Conservation (phyloP, 2,888 invertebrate species). For the Cryptus viduatorius region DNA sequence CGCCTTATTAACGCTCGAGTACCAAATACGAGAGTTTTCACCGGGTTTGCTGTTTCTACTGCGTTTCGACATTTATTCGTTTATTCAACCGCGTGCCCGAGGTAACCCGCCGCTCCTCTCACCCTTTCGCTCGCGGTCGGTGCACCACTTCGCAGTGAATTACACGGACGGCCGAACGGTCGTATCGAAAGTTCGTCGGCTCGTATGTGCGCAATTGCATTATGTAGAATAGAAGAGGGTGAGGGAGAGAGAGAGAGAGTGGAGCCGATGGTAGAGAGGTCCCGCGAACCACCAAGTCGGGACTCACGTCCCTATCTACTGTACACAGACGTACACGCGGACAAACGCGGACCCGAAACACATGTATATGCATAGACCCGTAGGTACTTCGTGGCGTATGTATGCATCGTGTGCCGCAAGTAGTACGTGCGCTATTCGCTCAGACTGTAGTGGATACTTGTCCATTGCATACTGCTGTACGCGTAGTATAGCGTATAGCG, state of each 20-base stretch:
- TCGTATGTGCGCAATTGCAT: conserved; percentile 66
- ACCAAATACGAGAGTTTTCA: background rate
- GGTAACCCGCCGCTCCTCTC: conserved; percentile 19
- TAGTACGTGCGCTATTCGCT: conserved; percentile 25
- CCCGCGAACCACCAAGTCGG: conserved; percentile 26
- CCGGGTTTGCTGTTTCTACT: background rate
- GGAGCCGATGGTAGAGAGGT: background rate
- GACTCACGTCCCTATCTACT: conserved; percentile 8
- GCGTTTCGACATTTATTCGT: conserved; percentile 38
- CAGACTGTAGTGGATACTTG: conserved; percentile 13
- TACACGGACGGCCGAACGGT: conserved; percentile 61
- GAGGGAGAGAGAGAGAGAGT: background rate
- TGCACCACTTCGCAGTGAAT: conserved; percentile 62
- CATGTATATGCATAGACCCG: background rate
- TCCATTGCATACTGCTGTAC: background rate
- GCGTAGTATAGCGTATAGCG: background rate
- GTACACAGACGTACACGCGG: conserved; percentile 8
- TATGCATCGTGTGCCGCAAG: background rate
- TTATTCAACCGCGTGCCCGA: conserved; percentile 57
- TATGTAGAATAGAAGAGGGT: conserved; percentile 47
- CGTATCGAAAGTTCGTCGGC: conserved; percentile 64
- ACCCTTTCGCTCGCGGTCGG: conserved; percentile 20
- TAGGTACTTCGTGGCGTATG: background rate
- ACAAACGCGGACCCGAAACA: background rate
- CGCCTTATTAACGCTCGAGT: background rate